Evolutionary conservation across 64 coral and sea anemone species (phyloP), one percentile per base, ranked within the genome.

Genomic region (Trachythela sp.): DNA sequence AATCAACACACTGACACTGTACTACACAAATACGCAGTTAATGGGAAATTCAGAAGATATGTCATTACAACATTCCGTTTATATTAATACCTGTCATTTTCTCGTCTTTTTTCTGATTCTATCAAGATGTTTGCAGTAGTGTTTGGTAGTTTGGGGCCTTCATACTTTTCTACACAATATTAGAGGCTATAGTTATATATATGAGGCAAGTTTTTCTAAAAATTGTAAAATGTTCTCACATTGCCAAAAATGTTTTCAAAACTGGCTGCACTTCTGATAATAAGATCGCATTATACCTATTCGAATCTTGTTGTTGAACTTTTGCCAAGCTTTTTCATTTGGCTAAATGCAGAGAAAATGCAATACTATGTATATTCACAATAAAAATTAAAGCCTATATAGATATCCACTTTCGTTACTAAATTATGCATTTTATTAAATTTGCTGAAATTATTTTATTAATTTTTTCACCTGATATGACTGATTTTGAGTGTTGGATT

Each of bases 71-170:
- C n/a, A n/a, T n/a, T n/a, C n/a, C n/a, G n/a, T 45, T 11, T 6
- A 45, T 11, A 45, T 4, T 45, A 45, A 6, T 45, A 80, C 75
- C 75, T 80, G 8, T 80, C 11, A 80, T 80, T 80, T 39, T 80
- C 75, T 36, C 75, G 32, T 36, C 37, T 35, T 39, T 39, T 80
- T 29, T 80, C 33, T 10, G 75, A 80, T 72, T 95, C 93, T 48
- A 94, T 95, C 45, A 99, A 83, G 32, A 92, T 83, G 54, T 99
- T 99, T 14, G 89, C 91, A 29, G 96, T 94, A 85, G 89, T 92
- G 34, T 92, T 94, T 9, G 95, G 64, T 20, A 97, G 70, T 13
- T 94, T 94, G 5, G 95, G 96, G 0, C 96, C 93, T 70, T 99
- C 91, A 10, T 99, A 99, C 71, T 87, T 94, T 42, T 99, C 93